Percentiles rank a stretch among this genome's conserved stretches.
Evolutionary conservation across 1,140 invertebrate genomes (phyloP).

Genomic region (Drosophila navojoa): DNA sequence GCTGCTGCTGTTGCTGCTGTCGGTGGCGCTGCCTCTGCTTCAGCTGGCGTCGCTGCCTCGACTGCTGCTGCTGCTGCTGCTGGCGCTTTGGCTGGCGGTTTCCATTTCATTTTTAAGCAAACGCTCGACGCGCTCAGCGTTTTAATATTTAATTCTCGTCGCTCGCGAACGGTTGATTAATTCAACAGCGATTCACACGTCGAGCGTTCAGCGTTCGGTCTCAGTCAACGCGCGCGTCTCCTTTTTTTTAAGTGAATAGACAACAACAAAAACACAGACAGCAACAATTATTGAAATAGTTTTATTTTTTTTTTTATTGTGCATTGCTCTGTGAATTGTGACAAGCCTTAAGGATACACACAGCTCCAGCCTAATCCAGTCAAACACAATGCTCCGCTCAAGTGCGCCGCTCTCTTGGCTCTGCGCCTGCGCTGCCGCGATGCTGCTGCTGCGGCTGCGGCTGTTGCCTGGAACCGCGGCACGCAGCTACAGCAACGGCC

Average conservation of each 20-base stretch:
- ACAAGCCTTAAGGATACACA: slow-evolving; percentile 3
- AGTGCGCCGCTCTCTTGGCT: neutral
- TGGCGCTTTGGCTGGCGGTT: slow-evolving; percentile 41
- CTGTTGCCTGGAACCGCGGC: slow-evolving; percentile 13
- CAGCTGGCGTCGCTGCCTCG: slow-evolving; percentile 9
- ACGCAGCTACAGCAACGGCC: slow-evolving; percentile 75
- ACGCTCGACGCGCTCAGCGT: slow-evolving; percentile 63
- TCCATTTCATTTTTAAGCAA: slow-evolving; percentile 83
- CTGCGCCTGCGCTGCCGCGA: slow-evolving; percentile 1
- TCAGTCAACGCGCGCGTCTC: neutral
- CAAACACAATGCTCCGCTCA: slow-evolving; percentile 22
- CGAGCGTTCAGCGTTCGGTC: slow-evolving; percentile 22
- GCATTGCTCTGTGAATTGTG: neutral
- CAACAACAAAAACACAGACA: neutral
- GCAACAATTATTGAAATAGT: neutral
- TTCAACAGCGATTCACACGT: slow-evolving; percentile 8
- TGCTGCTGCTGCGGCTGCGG: neutral
- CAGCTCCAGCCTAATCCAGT: neutral
- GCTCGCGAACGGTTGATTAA: slow-evolving; percentile 64
- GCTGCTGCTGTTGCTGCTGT: slow-evolving; percentile 15
- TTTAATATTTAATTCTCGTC: slow-evolving; percentile 80
- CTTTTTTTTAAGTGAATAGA: slow-evolving; percentile 16
- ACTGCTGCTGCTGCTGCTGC: slow-evolving; percentile 8
- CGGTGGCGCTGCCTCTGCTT: slow-evolving; percentile 17
- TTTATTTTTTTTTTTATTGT: slow-evolving; percentile 13